Evolutionary conservation across 53 echinoderm and acorn worm species (phyloP).

Genomic region (Actinopyga echinites): DNA sequence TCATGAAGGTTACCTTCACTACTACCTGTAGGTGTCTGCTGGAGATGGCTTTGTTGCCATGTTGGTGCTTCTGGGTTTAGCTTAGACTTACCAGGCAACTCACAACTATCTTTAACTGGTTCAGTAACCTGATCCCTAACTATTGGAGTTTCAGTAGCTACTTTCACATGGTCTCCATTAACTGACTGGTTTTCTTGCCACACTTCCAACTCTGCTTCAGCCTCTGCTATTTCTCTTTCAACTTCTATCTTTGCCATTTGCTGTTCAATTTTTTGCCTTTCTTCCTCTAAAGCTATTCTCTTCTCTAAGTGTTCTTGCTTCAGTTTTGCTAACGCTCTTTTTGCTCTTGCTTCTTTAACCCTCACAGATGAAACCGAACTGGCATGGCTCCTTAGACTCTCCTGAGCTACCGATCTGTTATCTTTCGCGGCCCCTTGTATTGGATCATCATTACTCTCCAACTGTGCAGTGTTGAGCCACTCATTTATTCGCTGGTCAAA

Average conservation of each 20-base stretch:
- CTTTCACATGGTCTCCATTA: too few species aligned
- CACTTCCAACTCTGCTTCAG: slow-evolving; percentile 33
- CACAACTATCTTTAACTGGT: neutral
- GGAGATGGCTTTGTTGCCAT: neutral
- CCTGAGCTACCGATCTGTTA: too few species aligned
- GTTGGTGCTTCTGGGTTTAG: slow-evolving; percentile 9
- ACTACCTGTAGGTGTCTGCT: neutral
- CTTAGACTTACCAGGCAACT: neutral
- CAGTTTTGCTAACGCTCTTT: slow-evolving; percentile 28
- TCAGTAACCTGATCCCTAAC: neutral
- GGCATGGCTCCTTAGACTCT: neutral
- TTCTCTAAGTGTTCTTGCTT: slow-evolving; percentile 28
- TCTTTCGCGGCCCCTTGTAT: too few species aligned
- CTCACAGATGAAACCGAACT: neutral
- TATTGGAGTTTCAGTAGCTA: neutral
- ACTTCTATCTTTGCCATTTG: slow-evolving; percentile 48
- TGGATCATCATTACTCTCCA: too few species aligned
- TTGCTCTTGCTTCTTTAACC: neutral
- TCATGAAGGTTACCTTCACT: too few species aligned
- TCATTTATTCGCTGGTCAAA: slow-evolving; percentile 3
- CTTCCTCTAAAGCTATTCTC: slow-evolving; percentile 20
- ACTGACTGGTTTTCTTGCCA: neutral
- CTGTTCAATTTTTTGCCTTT: slow-evolving; percentile 39
- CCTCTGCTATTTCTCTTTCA: slow-evolving; percentile 28
- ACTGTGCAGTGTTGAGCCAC: neutral